A percentile compares a stretch with the other conserved stretches of the same genome.
These are phyloP conservation scores for Lepidurus couesii DNA, from an alignment of 1,140 invertebrate genomes.

Conservation along the genomic window DNA sequence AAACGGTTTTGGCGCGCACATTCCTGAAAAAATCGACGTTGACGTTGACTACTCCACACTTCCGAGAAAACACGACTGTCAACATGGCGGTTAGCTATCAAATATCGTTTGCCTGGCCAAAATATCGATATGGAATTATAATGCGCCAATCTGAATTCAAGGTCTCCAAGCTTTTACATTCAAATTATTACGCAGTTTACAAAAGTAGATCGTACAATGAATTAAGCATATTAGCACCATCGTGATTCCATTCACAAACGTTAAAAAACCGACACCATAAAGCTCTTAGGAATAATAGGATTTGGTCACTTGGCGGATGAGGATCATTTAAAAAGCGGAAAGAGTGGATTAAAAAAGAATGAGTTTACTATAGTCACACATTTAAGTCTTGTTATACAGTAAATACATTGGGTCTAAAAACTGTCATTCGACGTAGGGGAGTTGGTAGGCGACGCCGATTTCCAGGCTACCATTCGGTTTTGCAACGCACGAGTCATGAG, in stretches of 20 bases:
- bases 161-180: neutral
- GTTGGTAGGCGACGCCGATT: constrained; percentile 22
- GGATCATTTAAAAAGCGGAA: neutral
- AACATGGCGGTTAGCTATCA: neutral
- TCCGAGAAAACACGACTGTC: constrained; percentile 21
- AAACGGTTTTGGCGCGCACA: constrained; percentile 18
- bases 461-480: constrained; percentile 30
- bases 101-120: neutral
- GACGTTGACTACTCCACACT: constrained; percentile 3
- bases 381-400: no score
- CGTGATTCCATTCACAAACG: neutral
- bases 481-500: constrained; percentile 28
- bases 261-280: neutral
- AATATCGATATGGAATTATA: neutral
- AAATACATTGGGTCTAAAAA: neutral
- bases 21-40: neutral
- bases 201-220: neutral
- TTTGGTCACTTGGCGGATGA: neutral
- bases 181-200: no score
- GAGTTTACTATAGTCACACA: neutral
- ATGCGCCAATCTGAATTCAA: neutral
- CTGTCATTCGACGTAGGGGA: constrained; percentile 24
- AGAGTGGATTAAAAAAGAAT: neutral
- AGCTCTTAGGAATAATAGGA: constrained; percentile 7
- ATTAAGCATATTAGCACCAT: neutral